A percentile compares a stretch with the other conserved stretches of the same genome.
Conservation (phyloP, 2,797 vertebrate genomes). For the Pachyuromys duprasi region DNA sequence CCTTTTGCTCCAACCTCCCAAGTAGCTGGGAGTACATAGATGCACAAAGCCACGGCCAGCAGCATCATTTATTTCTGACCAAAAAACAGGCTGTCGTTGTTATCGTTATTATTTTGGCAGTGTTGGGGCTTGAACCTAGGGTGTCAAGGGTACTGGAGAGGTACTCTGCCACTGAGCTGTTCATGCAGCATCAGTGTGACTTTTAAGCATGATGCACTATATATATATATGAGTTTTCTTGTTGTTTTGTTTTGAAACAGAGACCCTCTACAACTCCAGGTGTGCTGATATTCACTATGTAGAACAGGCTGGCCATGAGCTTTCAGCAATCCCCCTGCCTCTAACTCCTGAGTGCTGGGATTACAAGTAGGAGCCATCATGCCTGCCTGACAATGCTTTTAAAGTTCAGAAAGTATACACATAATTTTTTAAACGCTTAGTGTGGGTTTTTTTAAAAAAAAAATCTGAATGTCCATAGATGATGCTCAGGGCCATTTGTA, state of each 20-base stretch:
- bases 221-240: neutral
- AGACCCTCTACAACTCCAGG: neutral
- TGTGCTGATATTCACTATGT: neutral
- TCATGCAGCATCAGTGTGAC: neutral
- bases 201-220: neutral
- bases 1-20: neutral
- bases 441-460: neutral
- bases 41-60: neutral
- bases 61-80: neutral
- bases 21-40: neutral
- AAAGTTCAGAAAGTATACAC: slow-evolving; percentile 40
- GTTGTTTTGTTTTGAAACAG: neutral
- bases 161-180: neutral
- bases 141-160: neutral
- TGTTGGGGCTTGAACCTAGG: neutral
- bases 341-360: neutral
- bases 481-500: neutral
- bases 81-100: neutral
- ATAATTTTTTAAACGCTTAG: neutral
- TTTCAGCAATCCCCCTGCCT: neutral
- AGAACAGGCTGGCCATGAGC: neutral
- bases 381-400: neutral
- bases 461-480: neutral
- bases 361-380: neutral
- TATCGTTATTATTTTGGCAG: neutral